Percentiles rank a stretch among this genome's conserved stretches.
Evolutionary conservation across 2,113 vertebrate species (phyloP).

Genomic region (Periophthalmodon schlosseri): DNA sequence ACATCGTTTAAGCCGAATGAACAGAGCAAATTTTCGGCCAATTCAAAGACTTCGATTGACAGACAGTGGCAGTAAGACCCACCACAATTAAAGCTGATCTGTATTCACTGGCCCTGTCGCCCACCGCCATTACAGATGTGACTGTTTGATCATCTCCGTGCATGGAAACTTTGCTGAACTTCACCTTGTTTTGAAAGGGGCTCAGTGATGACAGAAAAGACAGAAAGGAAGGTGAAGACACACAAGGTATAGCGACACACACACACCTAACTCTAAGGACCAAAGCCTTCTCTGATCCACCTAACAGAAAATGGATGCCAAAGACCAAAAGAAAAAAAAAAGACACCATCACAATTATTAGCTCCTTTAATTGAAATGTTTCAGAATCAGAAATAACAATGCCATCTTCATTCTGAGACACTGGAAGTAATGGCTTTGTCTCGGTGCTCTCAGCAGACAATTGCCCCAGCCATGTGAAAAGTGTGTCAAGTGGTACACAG

Average conservation of each 20-base stretch:
- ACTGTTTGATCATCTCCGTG: constrained; percentile 88
- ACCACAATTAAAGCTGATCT: constrained; percentile 99
- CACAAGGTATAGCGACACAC: constrained; percentile 16
- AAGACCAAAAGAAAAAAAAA: constrained; percentile 64
- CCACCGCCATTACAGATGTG: constrained; percentile 92
- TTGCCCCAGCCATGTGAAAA: constrained; percentile 80
- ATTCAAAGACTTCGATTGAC: constrained; percentile 99
- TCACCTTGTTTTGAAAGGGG: constrained; percentile 93
- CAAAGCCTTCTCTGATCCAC: constrained; percentile 50
- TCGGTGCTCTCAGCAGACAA: constrained; percentile 74
- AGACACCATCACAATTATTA: constrained; percentile 71
- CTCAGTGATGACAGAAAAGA: constrained; percentile 78
- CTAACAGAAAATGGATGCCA: constrained; percentile 54
- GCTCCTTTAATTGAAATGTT: constrained; percentile 81
- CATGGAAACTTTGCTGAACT: constrained; percentile 86
- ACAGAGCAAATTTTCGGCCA: constrained; percentile 99
- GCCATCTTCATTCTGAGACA: constrained; percentile 68
- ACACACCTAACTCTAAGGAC: constrained; percentile 18
- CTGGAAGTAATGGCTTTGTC: constrained; percentile 78
- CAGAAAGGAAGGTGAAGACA: constrained; percentile 29
- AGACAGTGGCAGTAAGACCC: constrained; percentile 98
- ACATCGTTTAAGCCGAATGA: constrained; percentile 99
- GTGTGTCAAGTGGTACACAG: constrained; percentile 79
- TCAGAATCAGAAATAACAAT: constrained; percentile 74
- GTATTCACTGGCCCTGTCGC: constrained; percentile 95